Evolutionary conservation across 2,113 vertebrate species (phyloP).

Genomic region (Protobothrops flavoviridis): DNA sequence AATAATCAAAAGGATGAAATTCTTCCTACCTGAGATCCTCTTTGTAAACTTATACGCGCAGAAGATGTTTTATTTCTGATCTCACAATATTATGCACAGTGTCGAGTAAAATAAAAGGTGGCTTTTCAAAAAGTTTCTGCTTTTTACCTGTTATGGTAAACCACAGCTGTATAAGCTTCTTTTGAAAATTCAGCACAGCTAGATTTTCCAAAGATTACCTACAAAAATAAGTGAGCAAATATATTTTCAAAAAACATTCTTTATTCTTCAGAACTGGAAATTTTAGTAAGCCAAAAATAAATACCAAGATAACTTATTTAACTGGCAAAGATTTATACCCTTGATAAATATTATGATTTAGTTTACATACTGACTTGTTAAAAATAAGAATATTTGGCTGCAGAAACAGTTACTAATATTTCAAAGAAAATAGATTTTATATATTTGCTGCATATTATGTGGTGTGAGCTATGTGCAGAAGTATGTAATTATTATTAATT

Average conservation of each 20-base stretch:
- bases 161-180: conserved; percentile 95
- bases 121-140: conserved; percentile 31
- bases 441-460: neutral
- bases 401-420: neutral
- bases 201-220: conserved; percentile 99
- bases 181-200: conserved; percentile 96
- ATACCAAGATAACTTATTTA: neutral
- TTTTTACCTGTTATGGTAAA: conserved; percentile 96
- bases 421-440: neutral
- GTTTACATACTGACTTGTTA: neutral
- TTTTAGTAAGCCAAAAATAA: neutral
- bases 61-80: neutral
- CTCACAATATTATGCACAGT: neutral
- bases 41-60: neutral
- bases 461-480: neutral
- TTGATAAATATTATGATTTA: neutral
- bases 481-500: neutral
- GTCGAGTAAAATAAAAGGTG: neutral
- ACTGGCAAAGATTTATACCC: neutral
- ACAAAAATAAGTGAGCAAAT: conserved; percentile 42
- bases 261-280: neutral
- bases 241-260: conserved; percentile 28
- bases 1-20: neutral
- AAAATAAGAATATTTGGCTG: neutral
- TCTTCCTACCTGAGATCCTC: neutral